Evolutionary conservation across 2,888 invertebrate genomes (phyloP).

Genomic region (Tinea semifulvella): DNA sequence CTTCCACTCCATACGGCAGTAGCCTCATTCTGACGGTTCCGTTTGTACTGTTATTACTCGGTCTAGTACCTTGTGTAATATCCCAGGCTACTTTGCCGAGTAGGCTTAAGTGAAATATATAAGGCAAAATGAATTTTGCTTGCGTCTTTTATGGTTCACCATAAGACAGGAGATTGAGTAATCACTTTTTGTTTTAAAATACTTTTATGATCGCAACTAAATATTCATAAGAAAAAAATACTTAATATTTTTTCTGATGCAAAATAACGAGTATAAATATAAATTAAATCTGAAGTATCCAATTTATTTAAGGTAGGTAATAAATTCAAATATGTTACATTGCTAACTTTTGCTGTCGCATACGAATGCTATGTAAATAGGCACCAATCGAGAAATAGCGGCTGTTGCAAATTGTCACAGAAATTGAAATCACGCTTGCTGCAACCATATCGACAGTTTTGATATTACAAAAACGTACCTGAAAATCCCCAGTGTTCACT

Average conservation of each 20-base stretch:
- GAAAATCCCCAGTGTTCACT: neutral
- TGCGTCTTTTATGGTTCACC: conserved; percentile 9
- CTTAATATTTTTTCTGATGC: no score
- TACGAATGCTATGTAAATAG: neutral
- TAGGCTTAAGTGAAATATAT: conserved; percentile 12
- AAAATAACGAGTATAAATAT: no score
- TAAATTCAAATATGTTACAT: neutral
- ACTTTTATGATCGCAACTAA: neutral
- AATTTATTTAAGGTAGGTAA: neutral
- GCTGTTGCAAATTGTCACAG: conserved; percentile 9
- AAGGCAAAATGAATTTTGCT: neutral
- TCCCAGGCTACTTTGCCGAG: conserved; percentile 8
- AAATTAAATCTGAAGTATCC: no score
- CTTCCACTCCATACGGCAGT: conserved; percentile 45
- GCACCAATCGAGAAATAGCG: conserved; percentile 6
- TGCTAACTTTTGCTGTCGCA: neutral
- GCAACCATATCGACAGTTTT: neutral
- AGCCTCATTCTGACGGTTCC: conserved; percentile 26
- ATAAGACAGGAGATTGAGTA: conserved; percentile 7
- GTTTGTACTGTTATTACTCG: conserved; percentile 11
- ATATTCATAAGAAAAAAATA: no score
- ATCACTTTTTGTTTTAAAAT: conserved; percentile 6
- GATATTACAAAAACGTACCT: neutral
- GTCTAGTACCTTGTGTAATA: conserved; percentile 13
- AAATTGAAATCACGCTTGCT: conserved; percentile 4